Percentiles rank a stretch among this genome's conserved stretches.
These are phyloP conservation scores for Tubiluchus corallicola DNA, from an alignment of 2,888 invertebrate species.

Conservation along the genomic window DNA sequence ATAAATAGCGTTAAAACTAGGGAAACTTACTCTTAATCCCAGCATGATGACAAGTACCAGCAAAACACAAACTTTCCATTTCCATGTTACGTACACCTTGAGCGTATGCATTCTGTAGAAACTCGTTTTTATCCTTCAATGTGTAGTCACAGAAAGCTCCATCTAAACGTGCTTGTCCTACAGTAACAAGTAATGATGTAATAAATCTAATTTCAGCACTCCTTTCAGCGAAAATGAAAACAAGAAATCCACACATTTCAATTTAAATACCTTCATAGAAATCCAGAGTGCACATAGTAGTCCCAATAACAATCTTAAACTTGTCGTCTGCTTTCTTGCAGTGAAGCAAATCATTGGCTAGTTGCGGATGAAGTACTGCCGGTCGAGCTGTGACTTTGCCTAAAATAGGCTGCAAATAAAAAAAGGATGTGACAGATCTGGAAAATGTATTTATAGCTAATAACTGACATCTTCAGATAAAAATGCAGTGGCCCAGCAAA, in stretches of 20 bases:
- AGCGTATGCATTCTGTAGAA: constrained; percentile 43
- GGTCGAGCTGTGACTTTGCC: constrained; percentile 37
- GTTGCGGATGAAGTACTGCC: constrained; percentile 57
- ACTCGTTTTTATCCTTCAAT: constrained; percentile 73
- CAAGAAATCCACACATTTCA: constrained; percentile 20
- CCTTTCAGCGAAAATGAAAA: background rate
- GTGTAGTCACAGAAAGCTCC: constrained; percentile 91
- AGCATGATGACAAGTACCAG: constrained; percentile 78
- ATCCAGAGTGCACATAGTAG: constrained; percentile 89
- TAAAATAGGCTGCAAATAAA: constrained; percentile 20
- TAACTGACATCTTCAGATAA: no score
- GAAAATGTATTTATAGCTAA: no score
- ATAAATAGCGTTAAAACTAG: background rate
- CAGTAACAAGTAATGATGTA: constrained; percentile 9
- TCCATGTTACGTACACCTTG: constrained; percentile 79
- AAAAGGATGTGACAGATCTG: no score
- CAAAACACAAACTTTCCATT: constrained; percentile 87
- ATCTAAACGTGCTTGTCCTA: constrained; percentile 81
- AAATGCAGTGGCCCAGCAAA: no score
- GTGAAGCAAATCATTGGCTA: constrained; percentile 57
- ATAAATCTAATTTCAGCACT: background rate
- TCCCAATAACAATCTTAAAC: constrained; percentile 57
- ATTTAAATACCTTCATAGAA: constrained; percentile 68
- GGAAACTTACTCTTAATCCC: constrained; percentile 60
- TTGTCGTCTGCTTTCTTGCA: constrained; percentile 38